Percentiles rank a stretch among this genome's conserved stretches.
phyloP scores from a whole-genome alignment of 2,113 vertebrate species.

The Scortum barcoo region DNA sequence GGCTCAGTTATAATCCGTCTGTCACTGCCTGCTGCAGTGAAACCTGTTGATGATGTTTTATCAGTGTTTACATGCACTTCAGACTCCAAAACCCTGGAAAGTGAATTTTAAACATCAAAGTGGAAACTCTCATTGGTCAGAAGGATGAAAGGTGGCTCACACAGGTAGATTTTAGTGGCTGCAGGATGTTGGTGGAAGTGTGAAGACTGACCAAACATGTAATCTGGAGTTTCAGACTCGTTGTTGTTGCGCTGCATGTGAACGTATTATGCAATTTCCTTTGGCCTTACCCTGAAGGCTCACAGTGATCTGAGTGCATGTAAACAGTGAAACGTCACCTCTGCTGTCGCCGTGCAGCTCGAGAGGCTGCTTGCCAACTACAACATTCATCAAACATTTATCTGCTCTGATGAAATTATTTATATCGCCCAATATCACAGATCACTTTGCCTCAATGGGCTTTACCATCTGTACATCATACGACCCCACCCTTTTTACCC shows the following conservation, averaged over 20 bases:
- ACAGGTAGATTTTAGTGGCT: no score
- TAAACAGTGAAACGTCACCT: not conserved
- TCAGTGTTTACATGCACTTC: constrained; percentile 18
- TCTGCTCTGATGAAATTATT: no score
- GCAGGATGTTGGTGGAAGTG: not conserved
- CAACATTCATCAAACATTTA: not conserved
- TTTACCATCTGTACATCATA: no score
- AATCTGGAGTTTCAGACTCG: not conserved
- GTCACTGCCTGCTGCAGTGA: not conserved
- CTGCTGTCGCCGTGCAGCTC: constrained; percentile 13
- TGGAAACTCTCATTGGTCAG: no score
- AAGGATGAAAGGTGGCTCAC: no score
- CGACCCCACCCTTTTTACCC: no score
- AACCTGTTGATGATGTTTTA: not conserved
- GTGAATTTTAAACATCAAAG: not conserved
- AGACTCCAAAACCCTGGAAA: not conserved
- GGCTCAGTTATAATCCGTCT: not conserved
- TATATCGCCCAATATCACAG: no score
- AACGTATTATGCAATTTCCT: not conserved
- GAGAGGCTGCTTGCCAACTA: no score
- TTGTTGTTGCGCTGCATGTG: constrained; percentile 13
- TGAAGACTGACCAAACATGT: not conserved
- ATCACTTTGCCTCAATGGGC: no score
- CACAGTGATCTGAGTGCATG: not conserved
- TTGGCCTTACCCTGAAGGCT: not conserved